Evolutionary conservation across 2,888 invertebrate genomes (phyloP).

Genomic region (Drosophila parthenogenetica): DNA sequence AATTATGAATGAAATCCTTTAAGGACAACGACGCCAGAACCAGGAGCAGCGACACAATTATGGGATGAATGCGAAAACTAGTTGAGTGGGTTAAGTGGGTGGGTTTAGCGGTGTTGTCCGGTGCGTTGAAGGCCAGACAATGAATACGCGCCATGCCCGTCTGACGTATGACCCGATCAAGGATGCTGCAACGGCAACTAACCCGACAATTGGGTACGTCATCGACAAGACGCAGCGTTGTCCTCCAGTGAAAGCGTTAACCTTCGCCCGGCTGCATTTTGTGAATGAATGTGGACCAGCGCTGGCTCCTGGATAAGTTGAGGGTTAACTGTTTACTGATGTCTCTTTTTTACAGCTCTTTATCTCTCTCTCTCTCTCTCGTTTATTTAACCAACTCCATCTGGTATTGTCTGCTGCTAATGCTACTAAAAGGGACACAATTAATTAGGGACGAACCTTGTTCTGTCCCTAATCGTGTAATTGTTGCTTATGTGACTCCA

Average conservation of each 20-base stretch:
- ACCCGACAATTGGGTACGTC: constrained; percentile 53
- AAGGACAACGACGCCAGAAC: constrained; percentile 22
- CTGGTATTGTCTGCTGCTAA: neutral
- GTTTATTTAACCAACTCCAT: neutral
- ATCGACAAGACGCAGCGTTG: constrained; percentile 52
- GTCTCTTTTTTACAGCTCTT: neutral
- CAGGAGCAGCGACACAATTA: constrained; percentile 28
- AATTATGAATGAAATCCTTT: constrained; percentile 77
- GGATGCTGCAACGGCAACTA: constrained; percentile 51
- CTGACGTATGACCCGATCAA: constrained; percentile 66
- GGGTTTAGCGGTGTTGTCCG: constrained; percentile 9
- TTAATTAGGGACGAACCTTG: constrained; percentile 46
- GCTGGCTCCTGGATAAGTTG: constrained; percentile 3
- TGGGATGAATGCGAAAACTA: constrained; percentile 2
- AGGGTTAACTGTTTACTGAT: neutral
- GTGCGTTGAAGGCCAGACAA: constrained; percentile 35
- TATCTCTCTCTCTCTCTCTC: neutral
- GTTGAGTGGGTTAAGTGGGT: constrained; percentile 4
- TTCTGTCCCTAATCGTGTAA: constrained; percentile 43
- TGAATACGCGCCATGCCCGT: constrained; percentile 32
- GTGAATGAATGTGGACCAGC: constrained; percentile 10
- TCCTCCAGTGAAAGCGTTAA: constrained; percentile 70
- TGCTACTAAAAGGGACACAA: constrained; percentile 37
- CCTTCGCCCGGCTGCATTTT: constrained; percentile 55
- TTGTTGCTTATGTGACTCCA: constrained; percentile 26